Evolutionary conservation across 2,797 vertebrate genomes (phyloP).

Genomic region (Danio choprae): DNA sequence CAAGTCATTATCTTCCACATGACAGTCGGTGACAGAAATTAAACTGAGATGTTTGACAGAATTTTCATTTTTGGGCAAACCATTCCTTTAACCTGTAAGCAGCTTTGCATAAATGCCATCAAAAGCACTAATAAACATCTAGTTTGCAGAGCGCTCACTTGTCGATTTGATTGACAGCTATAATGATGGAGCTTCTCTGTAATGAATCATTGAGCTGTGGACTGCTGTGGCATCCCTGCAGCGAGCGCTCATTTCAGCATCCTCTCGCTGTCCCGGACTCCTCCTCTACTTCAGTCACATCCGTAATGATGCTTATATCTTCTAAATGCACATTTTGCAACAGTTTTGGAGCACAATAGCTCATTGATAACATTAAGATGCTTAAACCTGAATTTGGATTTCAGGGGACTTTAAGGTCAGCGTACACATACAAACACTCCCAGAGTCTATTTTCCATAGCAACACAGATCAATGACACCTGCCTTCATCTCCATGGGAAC

Average conservation of each 20-base stretch:
- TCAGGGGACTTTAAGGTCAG: constrained; percentile 14
- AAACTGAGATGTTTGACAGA: not conserved
- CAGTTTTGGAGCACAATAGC: too few relatives aligned
- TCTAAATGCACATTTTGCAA: too few relatives aligned
- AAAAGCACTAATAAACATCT: not conserved
- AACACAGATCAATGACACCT: constrained; percentile 61
- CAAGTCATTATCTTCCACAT: too few relatives aligned
- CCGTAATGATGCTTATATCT: not conserved
- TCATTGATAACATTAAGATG: too few relatives aligned
- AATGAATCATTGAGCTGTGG: constrained; percentile 31
- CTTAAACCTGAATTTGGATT: too few relatives aligned
- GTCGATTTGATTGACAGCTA: constrained; percentile 40
- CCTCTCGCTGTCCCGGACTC: constrained; percentile 11
- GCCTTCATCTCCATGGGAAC: constrained; percentile 60
- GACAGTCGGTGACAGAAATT: too few relatives aligned
- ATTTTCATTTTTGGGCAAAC: not conserved
- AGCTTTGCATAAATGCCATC: constrained; percentile 1
- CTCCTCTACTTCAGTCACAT: constrained; percentile 40
- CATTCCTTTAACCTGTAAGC: not conserved
- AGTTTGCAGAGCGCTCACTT: constrained; percentile 34
- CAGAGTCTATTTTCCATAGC: constrained; percentile 40
- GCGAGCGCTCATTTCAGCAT: constrained; percentile 45
- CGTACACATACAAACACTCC: constrained; percentile 24
- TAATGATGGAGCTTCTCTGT: constrained; percentile 27
- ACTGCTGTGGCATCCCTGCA: constrained; percentile 29